phyloP scores from a whole-genome alignment of 2,113 vertebrate species.

The Heterotis niloticus region DNA sequence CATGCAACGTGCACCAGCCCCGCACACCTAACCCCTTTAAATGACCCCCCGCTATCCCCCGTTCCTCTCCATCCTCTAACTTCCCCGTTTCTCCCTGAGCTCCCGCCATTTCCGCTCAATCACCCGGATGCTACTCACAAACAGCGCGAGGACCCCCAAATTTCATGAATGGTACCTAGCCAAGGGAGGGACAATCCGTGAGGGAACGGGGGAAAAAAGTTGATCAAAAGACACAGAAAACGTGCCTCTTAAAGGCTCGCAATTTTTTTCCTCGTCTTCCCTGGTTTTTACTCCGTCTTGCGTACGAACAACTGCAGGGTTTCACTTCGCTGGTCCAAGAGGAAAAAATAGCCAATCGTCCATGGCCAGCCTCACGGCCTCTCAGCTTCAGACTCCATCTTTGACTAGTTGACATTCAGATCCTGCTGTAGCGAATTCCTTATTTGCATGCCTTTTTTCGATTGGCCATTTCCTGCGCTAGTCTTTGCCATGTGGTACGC shows the following conservation, averaged over 20 bases:
- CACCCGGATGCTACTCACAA: conserved; percentile 61
- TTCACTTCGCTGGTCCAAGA: conserved; percentile 30
- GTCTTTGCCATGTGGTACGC: conserved; percentile 65
- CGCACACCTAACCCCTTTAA: conserved; percentile 15
- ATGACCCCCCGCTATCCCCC: conserved; percentile 26
- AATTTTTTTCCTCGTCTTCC: conserved; percentile 33
- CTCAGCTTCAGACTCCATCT: conserved; percentile 88
- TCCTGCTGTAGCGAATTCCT: conserved; percentile 78
- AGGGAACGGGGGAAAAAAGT: conserved; percentile 53
- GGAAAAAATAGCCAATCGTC: conserved; percentile 53
- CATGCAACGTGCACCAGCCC: conserved; percentile 8
- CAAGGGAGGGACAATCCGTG: conserved; percentile 68
- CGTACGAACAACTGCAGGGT: conserved; percentile 22
- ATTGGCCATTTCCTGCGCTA: conserved; percentile 82
- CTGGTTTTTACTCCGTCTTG: conserved; percentile 35
- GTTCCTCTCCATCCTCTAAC: conserved; percentile 36
- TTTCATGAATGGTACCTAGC: conserved; percentile 69
- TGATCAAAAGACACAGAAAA: conserved; percentile 60
- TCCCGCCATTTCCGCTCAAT: conserved; percentile 66
- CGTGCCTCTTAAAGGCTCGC: conserved; percentile 46
- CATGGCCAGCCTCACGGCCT: conserved; percentile 76
- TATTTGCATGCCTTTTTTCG: conserved; percentile 73
- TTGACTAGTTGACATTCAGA: conserved; percentile 97
- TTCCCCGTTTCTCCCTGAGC: conserved; percentile 58
- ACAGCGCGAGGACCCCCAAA: conserved; percentile 50